phyloP scores from a whole-genome alignment of 2,888 invertebrate species.

The Lasioglossum malachurum region DNA sequence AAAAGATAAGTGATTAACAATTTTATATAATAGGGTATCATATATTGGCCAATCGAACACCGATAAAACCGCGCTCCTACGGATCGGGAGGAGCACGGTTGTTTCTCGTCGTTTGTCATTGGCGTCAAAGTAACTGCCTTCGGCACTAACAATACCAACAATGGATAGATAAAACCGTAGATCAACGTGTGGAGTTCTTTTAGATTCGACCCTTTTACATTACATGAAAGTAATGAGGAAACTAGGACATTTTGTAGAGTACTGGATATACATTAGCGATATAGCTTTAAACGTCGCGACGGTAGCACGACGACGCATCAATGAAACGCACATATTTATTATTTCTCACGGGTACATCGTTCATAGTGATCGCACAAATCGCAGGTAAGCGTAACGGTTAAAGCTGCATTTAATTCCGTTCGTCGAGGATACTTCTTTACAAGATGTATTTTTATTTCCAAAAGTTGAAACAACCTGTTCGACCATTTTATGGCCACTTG shows the following conservation, averaged over 20 bases:
- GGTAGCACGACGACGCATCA: background rate
- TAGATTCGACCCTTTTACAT: slow-evolving; percentile 17
- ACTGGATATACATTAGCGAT: slow-evolving; percentile 8
- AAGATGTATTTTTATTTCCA: background rate
- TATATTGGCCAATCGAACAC: slow-evolving; percentile 13
- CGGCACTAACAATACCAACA: background rate
- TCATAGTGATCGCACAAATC: slow-evolving; percentile 45
- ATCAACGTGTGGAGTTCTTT: slow-evolving; percentile 1
- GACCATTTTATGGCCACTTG: background rate
- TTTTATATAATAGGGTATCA: slow-evolving; percentile 36
- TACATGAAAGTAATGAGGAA: background rate
- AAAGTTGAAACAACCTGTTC: too few species aligned
- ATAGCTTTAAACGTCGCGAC: slow-evolving; percentile 1
- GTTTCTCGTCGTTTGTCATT: slow-evolving; percentile 29
- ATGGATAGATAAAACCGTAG: slow-evolving; percentile 16
- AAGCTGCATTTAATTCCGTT: slow-evolving; percentile 2
- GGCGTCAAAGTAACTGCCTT: slow-evolving; percentile 7
- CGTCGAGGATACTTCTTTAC: background rate
- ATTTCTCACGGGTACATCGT: background rate
- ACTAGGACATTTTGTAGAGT: slow-evolving; percentile 1
- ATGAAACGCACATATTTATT: slow-evolving; percentile 18
- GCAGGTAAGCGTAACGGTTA: slow-evolving; percentile 27
- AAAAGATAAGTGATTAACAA: slow-evolving; percentile 2
- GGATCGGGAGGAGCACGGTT: background rate
- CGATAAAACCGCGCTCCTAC: background rate